Evolutionary conservation across 2,113 vertebrate genomes (phyloP).

Genomic region (Zosterops lateralis): DNA sequence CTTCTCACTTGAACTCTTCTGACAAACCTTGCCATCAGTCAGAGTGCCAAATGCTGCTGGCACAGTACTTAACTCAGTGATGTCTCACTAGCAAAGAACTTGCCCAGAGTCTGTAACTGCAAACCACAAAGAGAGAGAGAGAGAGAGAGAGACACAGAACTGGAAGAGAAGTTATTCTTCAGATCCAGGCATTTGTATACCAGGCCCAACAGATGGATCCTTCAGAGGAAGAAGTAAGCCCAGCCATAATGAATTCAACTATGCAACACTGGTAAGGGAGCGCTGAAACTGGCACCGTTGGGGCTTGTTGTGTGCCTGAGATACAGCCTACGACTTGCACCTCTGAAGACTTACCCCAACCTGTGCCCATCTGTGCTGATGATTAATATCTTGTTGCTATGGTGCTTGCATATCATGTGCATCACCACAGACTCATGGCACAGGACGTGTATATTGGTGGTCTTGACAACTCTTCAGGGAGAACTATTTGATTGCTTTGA

Average conservation of each 20-base stretch:
- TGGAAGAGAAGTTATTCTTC: background rate
- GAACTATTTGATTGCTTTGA: slow-evolving; percentile 15
- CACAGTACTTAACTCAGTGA: background rate
- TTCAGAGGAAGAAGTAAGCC: background rate
- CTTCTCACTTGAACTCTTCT: background rate
- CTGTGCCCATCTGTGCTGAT: background rate
- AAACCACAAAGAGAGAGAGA: slow-evolving; percentile 21
- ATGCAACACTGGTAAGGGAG: background rate
- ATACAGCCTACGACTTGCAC: slow-evolving; percentile 6
- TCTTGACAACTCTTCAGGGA: slow-evolving; percentile 27
- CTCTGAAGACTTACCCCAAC: background rate
- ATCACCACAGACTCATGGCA: background rate
- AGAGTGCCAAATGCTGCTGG: background rate
- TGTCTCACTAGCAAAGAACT: slow-evolving; percentile 23
- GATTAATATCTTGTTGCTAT: slow-evolving; percentile 58
- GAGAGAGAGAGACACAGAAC: background rate
- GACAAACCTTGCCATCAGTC: background rate
- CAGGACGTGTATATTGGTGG: background rate
- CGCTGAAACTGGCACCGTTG: background rate
- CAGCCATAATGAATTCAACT: background rate
- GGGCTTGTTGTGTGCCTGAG: background rate
- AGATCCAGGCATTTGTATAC: background rate
- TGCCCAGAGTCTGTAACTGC: background rate
- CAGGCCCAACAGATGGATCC: background rate
- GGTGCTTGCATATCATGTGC: background rate